Percentiles rank a stretch among this genome's conserved stretches.
phyloP scores from a whole-genome alignment of 2,888 invertebrate species.

The Cataglyphis cursor region DNA sequence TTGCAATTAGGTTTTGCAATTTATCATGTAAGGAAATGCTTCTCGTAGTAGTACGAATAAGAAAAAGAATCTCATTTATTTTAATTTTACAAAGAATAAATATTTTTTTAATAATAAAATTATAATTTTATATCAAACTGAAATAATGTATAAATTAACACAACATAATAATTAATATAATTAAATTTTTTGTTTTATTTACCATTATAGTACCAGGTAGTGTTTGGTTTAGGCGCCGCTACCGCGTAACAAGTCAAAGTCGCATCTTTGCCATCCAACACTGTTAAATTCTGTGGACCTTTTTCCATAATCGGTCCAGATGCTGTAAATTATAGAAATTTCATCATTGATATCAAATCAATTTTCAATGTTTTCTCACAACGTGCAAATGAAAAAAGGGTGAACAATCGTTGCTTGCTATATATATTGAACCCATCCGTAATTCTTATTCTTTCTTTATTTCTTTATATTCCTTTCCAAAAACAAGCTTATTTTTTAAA shows the following conservation, averaged over 20 bases:
- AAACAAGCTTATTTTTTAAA: constrained; percentile 31
- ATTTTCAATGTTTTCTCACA: constrained; percentile 7
- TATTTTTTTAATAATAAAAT: neutral
- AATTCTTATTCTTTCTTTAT: constrained; percentile 29
- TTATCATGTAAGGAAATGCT: neutral
- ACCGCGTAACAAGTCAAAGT: constrained; percentile 95
- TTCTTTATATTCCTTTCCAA: neutral
- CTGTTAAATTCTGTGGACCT: constrained; percentile 95
- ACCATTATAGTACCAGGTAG: constrained; percentile 97
- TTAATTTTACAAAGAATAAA: constrained; percentile 14
- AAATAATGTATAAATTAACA: neutral
- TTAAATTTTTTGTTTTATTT: constrained; percentile 67
- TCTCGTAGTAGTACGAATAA: neutral
- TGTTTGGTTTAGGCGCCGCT: constrained; percentile 96
- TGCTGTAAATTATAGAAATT: constrained; percentile 88
- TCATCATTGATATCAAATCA: constrained; percentile 14
- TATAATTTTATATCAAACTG: neutral
- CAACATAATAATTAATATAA: constrained; percentile 5
- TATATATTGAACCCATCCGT: constrained; percentile 29
- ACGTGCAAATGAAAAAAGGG: constrained; percentile 60
- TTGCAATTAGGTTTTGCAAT: constrained; percentile 59
- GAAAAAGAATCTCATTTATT: neutral
- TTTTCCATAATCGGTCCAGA: constrained; percentile 95
- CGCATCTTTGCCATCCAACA: constrained; percentile 97
- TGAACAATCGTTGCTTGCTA: constrained; percentile 34